Evolutionary conservation across 2,888 invertebrate species (phyloP), one percentile per base, ranked within the genome.

Genomic region (Lucinisca nassula): DNA sequence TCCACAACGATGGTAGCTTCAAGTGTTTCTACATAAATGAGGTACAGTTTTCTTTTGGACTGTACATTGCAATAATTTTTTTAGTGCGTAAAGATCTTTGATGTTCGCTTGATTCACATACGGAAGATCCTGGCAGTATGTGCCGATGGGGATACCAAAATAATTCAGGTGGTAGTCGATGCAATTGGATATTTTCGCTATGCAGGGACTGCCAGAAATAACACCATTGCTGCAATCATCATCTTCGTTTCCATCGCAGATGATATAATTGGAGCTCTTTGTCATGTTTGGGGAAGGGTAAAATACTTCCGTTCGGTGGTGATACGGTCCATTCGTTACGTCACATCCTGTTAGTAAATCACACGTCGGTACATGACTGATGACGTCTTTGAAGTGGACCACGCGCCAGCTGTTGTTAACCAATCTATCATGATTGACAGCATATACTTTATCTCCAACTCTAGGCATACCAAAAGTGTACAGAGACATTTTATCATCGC

Each of bases 131-230:
- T 73, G 17, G 45, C 87, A 89, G 21, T 82, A 83, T 58, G 82
- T 85, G 37, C 89, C 90, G 67, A 87, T 82, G n/a, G 80, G 87
- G 32, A 90, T 79, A 38, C 75, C 79, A 74, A 90, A 90, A 37
- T 85, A 90, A 24, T 75, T 30, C 35, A 51, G 81, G 38, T 90
- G 90, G 49, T 70, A 77, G n/a, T 90, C 74, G 6, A 76, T 32
- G 73, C 84, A 82, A 17, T 27, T 14, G 2, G 32, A 0, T 0
- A 81, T 17, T 40, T 86, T 82, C 0, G 45, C 0, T 37, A 73
- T 30, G 35, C 85, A 85, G 17, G 51, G 30, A 0, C 70, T 30
- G 17, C 51, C 27, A 8, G 49, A 45, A 4, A 75, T 38, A 37
- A 49, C 12, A 1, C 82, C 79, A 17, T 77, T 32, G 38, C 79